Conservation (phyloP, 2,797 vertebrate species). For the Furcifer pardalis region DNA sequence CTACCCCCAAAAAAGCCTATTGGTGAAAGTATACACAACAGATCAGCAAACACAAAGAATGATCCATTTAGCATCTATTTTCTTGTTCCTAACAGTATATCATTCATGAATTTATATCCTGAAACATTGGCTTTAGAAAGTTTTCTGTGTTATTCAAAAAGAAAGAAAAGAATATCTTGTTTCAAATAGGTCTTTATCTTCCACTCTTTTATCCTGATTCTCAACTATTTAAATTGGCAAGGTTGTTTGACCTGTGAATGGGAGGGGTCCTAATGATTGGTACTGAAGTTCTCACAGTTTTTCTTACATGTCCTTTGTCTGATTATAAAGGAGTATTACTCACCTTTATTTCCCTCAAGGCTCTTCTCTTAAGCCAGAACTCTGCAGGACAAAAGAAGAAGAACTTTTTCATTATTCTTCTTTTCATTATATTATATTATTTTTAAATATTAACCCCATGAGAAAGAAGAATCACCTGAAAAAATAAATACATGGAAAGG, state of each 20-base stretch:
- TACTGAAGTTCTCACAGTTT: not conserved
- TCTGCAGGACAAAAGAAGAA: not conserved
- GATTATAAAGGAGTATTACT: not conserved
- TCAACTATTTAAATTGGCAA: conserved; percentile 19
- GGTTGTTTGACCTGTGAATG: conserved; percentile 2
- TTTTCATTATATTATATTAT: not conserved
- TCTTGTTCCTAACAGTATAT: conserved; percentile 29
- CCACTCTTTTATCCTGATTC: not conserved
- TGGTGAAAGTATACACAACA: conserved; percentile 54
- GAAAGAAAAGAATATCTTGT: not conserved
- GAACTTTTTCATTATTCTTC: no score
- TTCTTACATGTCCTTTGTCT: not conserved
- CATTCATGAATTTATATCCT: conserved; percentile 35
- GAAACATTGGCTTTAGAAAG: conserved; percentile 28
- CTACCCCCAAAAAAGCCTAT: not conserved
- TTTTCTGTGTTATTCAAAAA: conserved; percentile 4
- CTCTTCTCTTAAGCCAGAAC: not conserved
- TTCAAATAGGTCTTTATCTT: conserved; percentile 30
- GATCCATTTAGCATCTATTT: not conserved
- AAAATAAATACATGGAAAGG: not conserved
- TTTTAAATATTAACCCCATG: not conserved
- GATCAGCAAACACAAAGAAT: conserved; percentile 17
- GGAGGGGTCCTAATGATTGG: not conserved
- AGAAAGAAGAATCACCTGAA: not conserved
- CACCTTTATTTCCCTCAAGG: not conserved